phyloP scores from a whole-genome alignment of 2,797 vertebrate genomes.

The Scolopax rusticola region DNA sequence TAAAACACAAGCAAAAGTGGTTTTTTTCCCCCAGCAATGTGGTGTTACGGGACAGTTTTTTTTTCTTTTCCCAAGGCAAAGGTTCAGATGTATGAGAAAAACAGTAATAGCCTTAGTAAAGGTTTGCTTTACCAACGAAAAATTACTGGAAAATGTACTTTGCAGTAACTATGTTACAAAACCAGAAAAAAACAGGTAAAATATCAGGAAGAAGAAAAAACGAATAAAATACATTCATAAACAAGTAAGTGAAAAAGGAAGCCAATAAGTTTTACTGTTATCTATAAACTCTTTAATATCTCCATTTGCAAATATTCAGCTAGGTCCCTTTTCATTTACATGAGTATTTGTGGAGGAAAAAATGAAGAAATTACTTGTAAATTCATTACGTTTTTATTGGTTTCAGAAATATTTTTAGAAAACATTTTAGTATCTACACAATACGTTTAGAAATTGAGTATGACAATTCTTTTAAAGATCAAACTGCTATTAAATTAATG shows the following conservation, averaged over 20 bases:
- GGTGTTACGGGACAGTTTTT: not conserved
- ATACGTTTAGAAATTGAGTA: not conserved
- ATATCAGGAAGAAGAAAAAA: not conserved
- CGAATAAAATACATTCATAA: not conserved
- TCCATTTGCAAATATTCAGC: not conserved
- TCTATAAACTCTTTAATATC: not conserved
- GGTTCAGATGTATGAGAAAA: not conserved
- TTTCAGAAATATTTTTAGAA: not conserved
- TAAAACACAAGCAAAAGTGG: not conserved
- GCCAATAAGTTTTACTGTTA: not conserved
- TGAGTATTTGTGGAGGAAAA: not conserved
- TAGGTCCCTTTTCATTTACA: not conserved
- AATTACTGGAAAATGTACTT: not conserved
- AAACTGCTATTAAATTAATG: not conserved
- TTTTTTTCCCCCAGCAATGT: fast-evolving
- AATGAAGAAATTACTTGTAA: not conserved
- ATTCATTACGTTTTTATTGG: not conserved
- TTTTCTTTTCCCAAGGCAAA: not conserved
- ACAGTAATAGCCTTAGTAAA: not conserved
- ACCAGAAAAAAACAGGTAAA: not conserved
- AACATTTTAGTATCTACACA: not conserved
- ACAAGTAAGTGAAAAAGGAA: not conserved
- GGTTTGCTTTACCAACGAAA: not conserved
- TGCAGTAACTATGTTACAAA: not conserved
- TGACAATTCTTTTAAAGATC: not conserved